phyloP scores from a whole-genome alignment of 2,888 invertebrate genomes.

The Euclidia mi region DNA sequence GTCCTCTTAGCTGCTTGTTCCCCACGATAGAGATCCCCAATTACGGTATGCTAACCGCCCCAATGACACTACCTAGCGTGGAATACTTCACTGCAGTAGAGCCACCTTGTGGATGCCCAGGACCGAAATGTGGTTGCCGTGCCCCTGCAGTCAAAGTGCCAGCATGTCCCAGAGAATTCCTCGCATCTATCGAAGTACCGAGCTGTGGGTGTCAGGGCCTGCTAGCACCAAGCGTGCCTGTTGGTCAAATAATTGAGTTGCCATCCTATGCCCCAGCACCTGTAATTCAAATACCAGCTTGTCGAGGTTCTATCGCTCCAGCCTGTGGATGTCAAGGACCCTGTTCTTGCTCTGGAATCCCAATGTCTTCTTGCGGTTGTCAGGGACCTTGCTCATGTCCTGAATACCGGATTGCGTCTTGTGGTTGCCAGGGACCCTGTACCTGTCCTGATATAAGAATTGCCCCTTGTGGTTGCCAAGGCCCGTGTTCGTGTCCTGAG shows the following conservation, averaged over 20 bases:
- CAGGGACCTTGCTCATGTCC: conserved; percentile 20
- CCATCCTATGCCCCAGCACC: conserved; percentile 33
- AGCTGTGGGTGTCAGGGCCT: conserved; percentile 45
- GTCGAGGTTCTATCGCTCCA: not conserved
- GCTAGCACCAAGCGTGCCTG: not conserved
- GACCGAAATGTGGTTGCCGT: conserved; percentile 36
- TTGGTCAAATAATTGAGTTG: conserved; percentile 39
- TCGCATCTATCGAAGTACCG: conserved; percentile 31
- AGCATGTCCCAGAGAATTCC: conserved; percentile 18
- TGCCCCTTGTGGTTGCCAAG: conserved; percentile 14
- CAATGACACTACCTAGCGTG: conserved; percentile 18
- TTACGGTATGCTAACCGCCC: conserved; percentile 20
- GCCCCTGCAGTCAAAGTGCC: conserved; percentile 44
- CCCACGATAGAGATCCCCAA: conserved; percentile 35
- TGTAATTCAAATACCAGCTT: conserved; percentile 4
- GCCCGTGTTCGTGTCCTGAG: conserved; percentile 21
- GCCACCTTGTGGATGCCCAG: conserved; percentile 42
- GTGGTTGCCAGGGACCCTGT: conserved; percentile 19
- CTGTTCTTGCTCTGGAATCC: conserved; percentile 15
- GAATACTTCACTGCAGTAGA: conserved; percentile 32
- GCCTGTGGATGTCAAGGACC: not conserved
- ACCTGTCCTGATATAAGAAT: conserved; percentile 10
- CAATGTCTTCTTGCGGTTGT: conserved; percentile 4
- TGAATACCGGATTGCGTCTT: conserved; percentile 6
- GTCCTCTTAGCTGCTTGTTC: conserved; percentile 38